Percentiles rank a stretch among this genome's conserved stretches.
Evolutionary conservation across 2,797 vertebrate species (phyloP).

Genomic region (Heterohyrax brucei): DNA sequence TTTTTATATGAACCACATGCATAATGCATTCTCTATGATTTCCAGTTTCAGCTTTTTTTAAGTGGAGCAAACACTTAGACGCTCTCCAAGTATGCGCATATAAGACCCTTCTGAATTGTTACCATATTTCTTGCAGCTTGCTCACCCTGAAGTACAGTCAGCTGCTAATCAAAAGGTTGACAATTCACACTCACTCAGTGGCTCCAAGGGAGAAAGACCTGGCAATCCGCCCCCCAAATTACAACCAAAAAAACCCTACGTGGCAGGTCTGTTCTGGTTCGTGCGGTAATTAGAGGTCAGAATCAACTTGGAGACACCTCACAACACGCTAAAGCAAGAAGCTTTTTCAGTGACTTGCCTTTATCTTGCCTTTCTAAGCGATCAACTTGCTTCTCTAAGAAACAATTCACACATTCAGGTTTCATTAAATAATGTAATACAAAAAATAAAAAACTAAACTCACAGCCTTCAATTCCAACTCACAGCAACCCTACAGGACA

Average conservation of each 20-base stretch:
- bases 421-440: not conserved
- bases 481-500: too few species aligned
- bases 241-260: not conserved
- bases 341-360: not conserved
- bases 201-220: too few species aligned
- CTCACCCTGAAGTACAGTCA: not conserved
- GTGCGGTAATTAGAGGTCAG: not conserved
- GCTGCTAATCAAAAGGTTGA: not conserved
- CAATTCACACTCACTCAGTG: not conserved
- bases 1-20: not conserved
- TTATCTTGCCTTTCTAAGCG: not conserved
- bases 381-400: not conserved
- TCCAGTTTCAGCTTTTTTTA: constrained; percentile 15
- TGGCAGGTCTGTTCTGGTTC: not conserved
- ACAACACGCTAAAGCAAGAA: not conserved
- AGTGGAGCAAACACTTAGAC: not conserved
- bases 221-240: not conserved
- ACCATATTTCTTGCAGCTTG: not conserved
- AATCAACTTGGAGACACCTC: not conserved
- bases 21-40: not conserved
- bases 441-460: too few species aligned
- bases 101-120: not conserved
- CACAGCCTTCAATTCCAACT: too few species aligned
- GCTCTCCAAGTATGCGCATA: not conserved
- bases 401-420: not conserved